These are phyloP conservation scores for Luscinia megarhynchos DNA, from an alignment of 2,797 vertebrate genomes.

Conservation along the genomic window DNA sequence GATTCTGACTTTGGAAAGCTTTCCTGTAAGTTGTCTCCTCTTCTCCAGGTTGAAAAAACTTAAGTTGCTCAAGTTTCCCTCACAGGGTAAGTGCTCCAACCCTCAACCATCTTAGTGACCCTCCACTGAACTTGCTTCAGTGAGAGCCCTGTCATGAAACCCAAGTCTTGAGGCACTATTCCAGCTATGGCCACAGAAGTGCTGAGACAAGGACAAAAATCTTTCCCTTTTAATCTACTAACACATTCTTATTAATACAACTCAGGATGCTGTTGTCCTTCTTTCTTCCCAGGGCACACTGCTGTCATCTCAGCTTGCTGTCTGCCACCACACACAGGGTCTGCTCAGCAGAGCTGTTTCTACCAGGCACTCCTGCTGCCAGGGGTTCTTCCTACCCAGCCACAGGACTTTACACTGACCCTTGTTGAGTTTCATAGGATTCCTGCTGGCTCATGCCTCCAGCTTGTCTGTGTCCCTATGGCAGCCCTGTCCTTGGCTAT, in stretches of 20 bases:
- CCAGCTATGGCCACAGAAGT: neutral
- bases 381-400: neutral
- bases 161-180: neutral
- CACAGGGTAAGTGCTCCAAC: neutral
- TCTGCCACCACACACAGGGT: neutral
- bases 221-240: neutral
- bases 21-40: neutral
- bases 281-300: neutral
- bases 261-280: neutral
- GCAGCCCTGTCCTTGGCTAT: rapidly evolving
- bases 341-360: neutral
- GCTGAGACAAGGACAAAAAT: neutral
- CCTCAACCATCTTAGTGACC: neutral
- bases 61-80: neutral
- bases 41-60: neutral
- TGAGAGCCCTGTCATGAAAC: neutral
- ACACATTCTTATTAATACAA: neutral
- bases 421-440: neutral
- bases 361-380: neutral
- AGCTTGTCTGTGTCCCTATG: neutral
- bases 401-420: neutral
- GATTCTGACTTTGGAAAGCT: neutral
- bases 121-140: neutral
- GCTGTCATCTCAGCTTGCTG: neutral
- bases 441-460: neutral